Conservation (phyloP, 2,888 invertebrate genomes). For the Cantharis lateralis region DNA sequence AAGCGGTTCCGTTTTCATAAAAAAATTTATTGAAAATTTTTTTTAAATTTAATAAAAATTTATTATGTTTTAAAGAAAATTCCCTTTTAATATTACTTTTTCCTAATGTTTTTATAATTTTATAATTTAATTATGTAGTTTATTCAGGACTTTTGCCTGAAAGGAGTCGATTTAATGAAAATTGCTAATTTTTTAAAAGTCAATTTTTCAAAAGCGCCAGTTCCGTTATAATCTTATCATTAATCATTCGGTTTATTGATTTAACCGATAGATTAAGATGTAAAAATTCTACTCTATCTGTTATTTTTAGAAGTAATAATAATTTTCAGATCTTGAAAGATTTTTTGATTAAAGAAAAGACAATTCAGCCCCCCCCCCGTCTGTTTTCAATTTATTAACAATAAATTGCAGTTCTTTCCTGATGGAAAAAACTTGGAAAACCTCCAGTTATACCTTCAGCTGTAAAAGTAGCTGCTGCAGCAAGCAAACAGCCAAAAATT, state of each 20-base stretch:
- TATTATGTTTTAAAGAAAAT: background rate
- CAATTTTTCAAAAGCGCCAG: background rate
- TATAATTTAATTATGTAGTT: background rate
- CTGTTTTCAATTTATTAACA: too few species aligned
- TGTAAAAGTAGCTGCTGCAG: too few species aligned
- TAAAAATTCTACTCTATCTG: background rate
- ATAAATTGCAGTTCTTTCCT: too few species aligned
- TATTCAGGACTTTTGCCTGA: too few species aligned
- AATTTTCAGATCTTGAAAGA: too few species aligned
- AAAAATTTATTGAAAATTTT: background rate
- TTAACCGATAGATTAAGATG: background rate
- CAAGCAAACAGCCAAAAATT: too few species aligned
- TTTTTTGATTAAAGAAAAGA: too few species aligned
- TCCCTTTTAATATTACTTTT: background rate
- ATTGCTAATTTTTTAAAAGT: background rate
- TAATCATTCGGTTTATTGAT: background rate
- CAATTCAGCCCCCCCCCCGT: too few species aligned
- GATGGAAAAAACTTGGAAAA: too few species aligned
- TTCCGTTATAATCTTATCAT: background rate
- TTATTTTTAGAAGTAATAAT: background rate
- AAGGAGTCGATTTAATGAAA: background rate
- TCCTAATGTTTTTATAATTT: background rate
- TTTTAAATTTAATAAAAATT: background rate
- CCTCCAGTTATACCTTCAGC: too few species aligned
- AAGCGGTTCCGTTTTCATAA: background rate